Conservation (phyloP, 2,888 invertebrate species). For the Hesperia comma region DNA sequence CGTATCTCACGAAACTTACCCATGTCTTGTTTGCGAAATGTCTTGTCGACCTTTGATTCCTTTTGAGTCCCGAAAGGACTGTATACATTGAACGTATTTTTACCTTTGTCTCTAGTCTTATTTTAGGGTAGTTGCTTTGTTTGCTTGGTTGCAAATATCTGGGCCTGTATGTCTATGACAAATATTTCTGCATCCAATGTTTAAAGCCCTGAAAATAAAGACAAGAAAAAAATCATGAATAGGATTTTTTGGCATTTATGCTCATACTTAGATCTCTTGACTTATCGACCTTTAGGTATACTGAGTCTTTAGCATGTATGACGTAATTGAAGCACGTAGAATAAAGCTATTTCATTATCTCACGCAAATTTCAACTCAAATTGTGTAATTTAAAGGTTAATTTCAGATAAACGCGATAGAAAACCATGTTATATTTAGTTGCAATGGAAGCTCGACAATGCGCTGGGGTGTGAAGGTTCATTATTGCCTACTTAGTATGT, state of each 20-base stretch:
- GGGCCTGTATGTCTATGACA: too few relatives aligned
- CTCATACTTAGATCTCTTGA: background rate
- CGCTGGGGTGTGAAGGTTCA: background rate
- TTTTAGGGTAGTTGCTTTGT: too few relatives aligned
- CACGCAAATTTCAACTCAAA: background rate
- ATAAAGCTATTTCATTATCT: background rate
- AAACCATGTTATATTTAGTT: conserved; percentile 1
- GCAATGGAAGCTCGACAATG: background rate
- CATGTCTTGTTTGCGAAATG: too few relatives aligned
- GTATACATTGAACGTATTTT: too few relatives aligned
- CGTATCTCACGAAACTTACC: too few relatives aligned
- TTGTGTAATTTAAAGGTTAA: background rate
- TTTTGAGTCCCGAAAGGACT: too few relatives aligned
- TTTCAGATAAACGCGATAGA: background rate
- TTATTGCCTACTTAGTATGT: background rate
- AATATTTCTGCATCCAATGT: too few relatives aligned
- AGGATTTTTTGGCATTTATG: background rate
- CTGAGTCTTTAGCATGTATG: conserved; percentile 1
- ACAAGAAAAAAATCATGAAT: too few relatives aligned
- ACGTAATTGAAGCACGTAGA: background rate
- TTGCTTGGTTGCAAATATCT: too few relatives aligned
- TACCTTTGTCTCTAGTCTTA: too few relatives aligned
- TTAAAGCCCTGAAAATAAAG: too few relatives aligned
- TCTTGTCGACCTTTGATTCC: too few relatives aligned
- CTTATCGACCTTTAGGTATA: background rate